Conservation (phyloP, 2,113 vertebrate genomes). For the Triplophysa rosa region DNA sequence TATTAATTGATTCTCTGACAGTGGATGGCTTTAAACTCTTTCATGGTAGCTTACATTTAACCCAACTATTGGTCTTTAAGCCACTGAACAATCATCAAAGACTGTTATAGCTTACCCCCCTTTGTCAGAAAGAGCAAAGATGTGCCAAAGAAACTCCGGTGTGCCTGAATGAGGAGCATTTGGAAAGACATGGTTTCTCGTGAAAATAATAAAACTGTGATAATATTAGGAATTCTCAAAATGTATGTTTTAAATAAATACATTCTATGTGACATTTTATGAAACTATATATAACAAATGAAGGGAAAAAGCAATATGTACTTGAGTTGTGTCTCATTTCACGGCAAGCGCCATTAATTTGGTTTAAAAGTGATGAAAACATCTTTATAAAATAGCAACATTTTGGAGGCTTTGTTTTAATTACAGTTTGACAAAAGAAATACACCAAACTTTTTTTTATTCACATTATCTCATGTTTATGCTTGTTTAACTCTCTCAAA, state of each 20-base stretch:
- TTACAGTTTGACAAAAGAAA: not conserved
- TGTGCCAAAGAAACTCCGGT: constrained; percentile 15
- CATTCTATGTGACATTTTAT: not conserved
- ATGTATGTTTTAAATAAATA: constrained; percentile 10
- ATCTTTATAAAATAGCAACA: not conserved
- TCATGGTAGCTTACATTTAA: not conserved
- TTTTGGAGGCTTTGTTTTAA: constrained; percentile 11
- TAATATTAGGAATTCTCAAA: constrained; percentile 16
- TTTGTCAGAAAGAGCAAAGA: constrained; percentile 6
- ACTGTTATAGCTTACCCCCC: not conserved
- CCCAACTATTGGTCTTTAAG: constrained; percentile 18
- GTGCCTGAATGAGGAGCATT: constrained; percentile 1
- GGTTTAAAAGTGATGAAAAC: not conserved
- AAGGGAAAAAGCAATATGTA: not conserved
- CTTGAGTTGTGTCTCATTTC: not conserved
- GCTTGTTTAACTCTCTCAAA: constrained; percentile 7
- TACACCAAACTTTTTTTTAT: constrained; percentile 7
- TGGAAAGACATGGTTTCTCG: not conserved
- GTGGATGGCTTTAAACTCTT: not conserved
- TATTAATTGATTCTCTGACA: not conserved
- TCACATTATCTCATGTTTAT: not conserved
- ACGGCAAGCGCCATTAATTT: constrained; percentile 28
- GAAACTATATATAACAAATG: not conserved
- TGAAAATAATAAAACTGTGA: constrained; percentile 16
- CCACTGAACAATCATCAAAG: constrained; percentile 18